phyloP scores from a whole-genome alignment of 2,113 vertebrate genomes.

The Entosphenus tridentatus region DNA sequence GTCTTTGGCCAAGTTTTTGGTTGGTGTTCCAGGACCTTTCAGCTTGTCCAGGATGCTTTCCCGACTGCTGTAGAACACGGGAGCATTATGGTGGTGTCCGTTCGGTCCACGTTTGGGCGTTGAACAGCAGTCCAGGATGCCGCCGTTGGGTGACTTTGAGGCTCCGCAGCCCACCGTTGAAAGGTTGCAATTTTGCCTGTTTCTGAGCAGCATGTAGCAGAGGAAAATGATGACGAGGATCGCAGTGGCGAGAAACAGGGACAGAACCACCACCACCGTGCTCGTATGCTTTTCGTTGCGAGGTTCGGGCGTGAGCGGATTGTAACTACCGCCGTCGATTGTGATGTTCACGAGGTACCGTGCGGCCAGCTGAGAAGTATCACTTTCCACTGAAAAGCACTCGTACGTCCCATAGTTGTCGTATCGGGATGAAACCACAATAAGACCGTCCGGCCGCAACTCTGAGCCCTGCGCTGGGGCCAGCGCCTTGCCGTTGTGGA shows the following conservation, averaged over 20 bases:
- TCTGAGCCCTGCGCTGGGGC: neutral
- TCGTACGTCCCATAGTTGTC: slow-evolving; percentile 1
- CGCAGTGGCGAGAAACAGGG: neutral
- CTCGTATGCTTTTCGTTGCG: no score
- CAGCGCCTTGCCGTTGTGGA: neutral
- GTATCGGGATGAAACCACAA: neutral
- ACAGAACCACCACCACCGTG: slow-evolving; percentile 4
- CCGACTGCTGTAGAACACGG: neutral
- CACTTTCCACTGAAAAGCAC: neutral
- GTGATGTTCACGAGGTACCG: no score
- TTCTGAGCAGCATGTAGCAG: slow-evolving; percentile 1
- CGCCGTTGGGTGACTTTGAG: neutral
- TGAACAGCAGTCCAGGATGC: neutral
- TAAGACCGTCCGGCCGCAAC: neutral
- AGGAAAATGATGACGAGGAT: neutral
- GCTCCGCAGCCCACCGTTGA: neutral
- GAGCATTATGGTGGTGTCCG: neutral
- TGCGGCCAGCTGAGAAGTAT: neutral
- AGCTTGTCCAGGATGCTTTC: slow-evolving; percentile 1
- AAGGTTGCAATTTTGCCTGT: neutral
- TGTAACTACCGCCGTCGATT: no score
- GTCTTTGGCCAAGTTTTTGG: neutral
- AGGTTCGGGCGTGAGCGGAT: no score
- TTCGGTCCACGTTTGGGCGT: neutral
- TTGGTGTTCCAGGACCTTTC: neutral